Conservation (phyloP, 2,113 vertebrate genomes). For the Calyptommatus sinebrachiatus region DNA sequence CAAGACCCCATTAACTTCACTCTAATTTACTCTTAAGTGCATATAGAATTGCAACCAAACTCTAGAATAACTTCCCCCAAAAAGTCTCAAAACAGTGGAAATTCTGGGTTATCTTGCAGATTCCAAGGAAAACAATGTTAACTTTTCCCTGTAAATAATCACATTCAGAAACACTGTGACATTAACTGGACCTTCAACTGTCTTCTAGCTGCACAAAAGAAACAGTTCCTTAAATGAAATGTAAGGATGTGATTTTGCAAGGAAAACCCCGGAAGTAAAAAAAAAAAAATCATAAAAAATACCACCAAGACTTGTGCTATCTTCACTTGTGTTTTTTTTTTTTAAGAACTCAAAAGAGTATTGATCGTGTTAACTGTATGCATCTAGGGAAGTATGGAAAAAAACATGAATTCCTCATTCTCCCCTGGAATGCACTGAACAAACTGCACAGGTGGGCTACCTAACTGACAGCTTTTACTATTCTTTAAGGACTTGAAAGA, state of each 20-base stretch:
- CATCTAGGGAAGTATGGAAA: too few relatives aligned
- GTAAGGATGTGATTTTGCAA: too few relatives aligned
- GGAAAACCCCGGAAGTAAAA: neutral
- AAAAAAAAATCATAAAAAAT: neutral
- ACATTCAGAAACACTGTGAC: slow-evolving; percentile 50
- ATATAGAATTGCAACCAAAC: slow-evolving; percentile 40
- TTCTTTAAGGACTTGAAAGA: too few relatives aligned
- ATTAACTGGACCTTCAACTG: slow-evolving; percentile 36
- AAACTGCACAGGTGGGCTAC: too few relatives aligned
- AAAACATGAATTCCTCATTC: too few relatives aligned
- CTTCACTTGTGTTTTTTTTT: too few relatives aligned
- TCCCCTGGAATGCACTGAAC: too few relatives aligned
- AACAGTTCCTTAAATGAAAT: neutral
- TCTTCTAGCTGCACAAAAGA: neutral
- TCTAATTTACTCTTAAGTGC: slow-evolving; percentile 6
- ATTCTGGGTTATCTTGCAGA: slow-evolving; percentile 45
- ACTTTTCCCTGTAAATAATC: slow-evolving; percentile 51
- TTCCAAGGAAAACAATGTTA: slow-evolving; percentile 54
- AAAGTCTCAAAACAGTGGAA: slow-evolving; percentile 26
- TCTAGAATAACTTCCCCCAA: slow-evolving; percentile 59
- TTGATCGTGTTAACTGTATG: too few relatives aligned
- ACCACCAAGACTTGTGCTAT: too few relatives aligned
- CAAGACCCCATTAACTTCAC: neutral
- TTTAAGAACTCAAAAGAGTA: too few relatives aligned
- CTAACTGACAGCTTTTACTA: too few relatives aligned